Percentiles rank a stretch among this genome's conserved stretches.
Conservation (phyloP, 2,888 invertebrate species). For the Zootermopsis nevadensis region DNA sequence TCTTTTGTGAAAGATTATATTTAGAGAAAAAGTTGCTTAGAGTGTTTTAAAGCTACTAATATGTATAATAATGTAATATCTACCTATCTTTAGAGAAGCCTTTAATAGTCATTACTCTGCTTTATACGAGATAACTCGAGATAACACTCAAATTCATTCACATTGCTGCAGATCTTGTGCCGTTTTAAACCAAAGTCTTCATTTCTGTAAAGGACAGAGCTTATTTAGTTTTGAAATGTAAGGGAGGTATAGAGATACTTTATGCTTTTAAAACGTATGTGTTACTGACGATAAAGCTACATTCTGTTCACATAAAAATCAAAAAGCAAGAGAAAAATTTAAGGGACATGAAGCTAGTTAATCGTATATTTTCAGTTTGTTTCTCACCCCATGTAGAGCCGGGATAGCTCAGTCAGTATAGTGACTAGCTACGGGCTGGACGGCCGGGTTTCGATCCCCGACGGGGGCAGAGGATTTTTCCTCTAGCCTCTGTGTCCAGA, state of each 20-base stretch:
- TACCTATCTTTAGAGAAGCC: too few species aligned
- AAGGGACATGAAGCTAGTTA: not conserved
- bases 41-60: too few species aligned
- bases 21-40: too few species aligned
- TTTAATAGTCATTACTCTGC: not conserved
- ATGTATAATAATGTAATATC: too few species aligned
- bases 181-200: not conserved
- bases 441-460: too few species aligned
- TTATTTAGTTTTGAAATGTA: conserved; percentile 7
- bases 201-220: not conserved
- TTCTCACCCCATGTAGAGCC: too few species aligned
- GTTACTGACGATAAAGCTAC: not conserved
- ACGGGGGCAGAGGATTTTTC: too few species aligned
- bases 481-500: too few species aligned
- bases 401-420: too few species aligned
- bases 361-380: not conserved
- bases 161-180: not conserved
- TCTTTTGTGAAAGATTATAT: too few species aligned
- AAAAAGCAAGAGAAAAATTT: not conserved
- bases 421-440: too few species aligned
- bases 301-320: not conserved
- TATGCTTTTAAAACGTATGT: not conserved
- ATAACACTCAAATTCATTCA: not conserved
- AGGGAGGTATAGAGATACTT: not conserved
- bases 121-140: not conserved